phyloP scores from a whole-genome alignment of 2,888 invertebrate genomes.

The Drosophila affinis region DNA sequence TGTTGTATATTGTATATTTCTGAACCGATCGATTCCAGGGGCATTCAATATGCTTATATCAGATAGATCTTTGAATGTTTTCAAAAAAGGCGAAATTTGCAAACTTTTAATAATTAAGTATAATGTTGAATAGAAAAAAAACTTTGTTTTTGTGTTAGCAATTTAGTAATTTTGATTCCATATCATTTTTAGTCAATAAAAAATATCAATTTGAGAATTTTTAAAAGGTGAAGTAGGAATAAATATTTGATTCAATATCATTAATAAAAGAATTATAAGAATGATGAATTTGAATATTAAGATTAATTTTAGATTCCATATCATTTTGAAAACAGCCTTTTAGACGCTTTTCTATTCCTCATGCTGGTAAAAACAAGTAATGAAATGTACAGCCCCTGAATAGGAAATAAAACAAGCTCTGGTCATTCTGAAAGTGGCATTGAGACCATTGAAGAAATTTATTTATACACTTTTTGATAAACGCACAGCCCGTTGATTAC shows the following conservation, averaged over 20 bases:
- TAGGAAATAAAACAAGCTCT: neutral
- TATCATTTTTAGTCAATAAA: neutral
- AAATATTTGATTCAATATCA: too few relatives aligned
- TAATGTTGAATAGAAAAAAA: neutral
- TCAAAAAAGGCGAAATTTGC: neutral
- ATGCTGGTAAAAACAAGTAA: conserved; percentile 25
- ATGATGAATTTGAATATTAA: neutral
- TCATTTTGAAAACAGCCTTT: neutral
- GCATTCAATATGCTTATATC: conserved; percentile 33
- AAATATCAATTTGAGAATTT: neutral
- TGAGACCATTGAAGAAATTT: conserved; percentile 30
- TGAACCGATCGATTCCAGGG: conserved; percentile 20
- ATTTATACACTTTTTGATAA: conserved; percentile 72
- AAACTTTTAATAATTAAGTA: conserved; percentile 1
- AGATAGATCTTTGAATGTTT: conserved; percentile 4
- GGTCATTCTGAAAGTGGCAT: conserved; percentile 30
- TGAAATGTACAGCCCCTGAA: conserved; percentile 12
- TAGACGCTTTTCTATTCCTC: neutral
- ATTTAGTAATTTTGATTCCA: neutral
- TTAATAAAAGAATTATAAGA: neutral
- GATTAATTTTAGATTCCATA: conserved; percentile 31
- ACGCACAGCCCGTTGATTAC: conserved; percentile 55
- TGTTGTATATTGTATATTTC: conserved; percentile 15
- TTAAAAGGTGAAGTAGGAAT: neutral
- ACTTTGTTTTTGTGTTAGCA: neutral